These are phyloP conservation scores for Oxytorus armatus DNA, from an alignment of 2,888 invertebrate genomes.

Conservation along the genomic window DNA sequence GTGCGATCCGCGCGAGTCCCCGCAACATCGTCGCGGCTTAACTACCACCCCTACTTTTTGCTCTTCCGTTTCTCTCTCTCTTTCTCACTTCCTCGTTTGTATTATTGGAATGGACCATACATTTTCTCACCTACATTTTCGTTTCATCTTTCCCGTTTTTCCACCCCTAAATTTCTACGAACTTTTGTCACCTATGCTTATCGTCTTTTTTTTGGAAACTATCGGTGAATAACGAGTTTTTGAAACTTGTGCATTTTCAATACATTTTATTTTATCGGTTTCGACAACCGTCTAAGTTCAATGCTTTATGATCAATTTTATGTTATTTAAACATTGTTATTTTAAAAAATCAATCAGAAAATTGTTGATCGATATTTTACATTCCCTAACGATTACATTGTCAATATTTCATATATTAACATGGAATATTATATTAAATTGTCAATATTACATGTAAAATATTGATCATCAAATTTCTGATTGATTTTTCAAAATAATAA, in stretches of 20 bases:
- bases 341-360: too few relatives aligned
- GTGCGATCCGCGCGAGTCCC: conserved; percentile 75
- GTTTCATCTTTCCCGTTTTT: background rate
- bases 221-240: too few relatives aligned
- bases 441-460: background rate
- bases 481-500: too few relatives aligned
- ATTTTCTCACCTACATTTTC: conserved; percentile 58
- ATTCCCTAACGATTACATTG: background rate
- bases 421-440: background rate
- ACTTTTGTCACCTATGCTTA: background rate
- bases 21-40: conserved; percentile 80
- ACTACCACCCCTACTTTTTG: conserved; percentile 69
- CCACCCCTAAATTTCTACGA: background rate
- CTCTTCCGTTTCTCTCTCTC: conserved; percentile 2
- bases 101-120: conserved; percentile 10
- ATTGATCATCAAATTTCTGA: background rate
- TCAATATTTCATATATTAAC: background rate
- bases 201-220: background rate
- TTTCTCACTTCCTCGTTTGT: conserved; percentile 19
- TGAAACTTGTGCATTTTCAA: too few relatives aligned
- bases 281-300: too few relatives aligned
- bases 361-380: background rate
- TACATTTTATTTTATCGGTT: too few relatives aligned
- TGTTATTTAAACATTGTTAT: too few relatives aligned
- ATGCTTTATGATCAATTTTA: too few relatives aligned